These are phyloP conservation scores for Chaetodon trifascialis DNA, from an alignment of 2,113 vertebrate species.

Conservation along the genomic window DNA sequence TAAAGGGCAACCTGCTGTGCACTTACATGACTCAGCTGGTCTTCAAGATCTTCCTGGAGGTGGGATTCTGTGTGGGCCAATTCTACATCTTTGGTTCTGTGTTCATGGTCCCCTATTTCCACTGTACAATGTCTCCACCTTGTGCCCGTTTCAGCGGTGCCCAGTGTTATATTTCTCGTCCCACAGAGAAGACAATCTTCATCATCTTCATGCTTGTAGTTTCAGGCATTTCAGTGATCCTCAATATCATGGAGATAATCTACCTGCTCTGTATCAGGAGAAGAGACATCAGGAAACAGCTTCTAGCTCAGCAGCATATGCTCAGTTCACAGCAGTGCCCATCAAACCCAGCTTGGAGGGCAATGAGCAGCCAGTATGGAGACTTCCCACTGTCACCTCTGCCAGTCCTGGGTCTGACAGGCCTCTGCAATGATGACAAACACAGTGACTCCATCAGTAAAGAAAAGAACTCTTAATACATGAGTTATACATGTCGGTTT, in stretches of 20 bases:
- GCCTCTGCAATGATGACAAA: background rate
- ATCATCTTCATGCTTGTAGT: constrained; percentile 92
- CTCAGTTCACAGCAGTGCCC: background rate
- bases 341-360: background rate
- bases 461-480: constrained; percentile 49
- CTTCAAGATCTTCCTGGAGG: constrained; percentile 91
- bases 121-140: constrained; percentile 77
- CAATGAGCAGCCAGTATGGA: background rate
- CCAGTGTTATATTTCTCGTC: constrained; percentile 92
- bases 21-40: constrained; percentile 92
- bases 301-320: background rate
- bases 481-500: background rate
- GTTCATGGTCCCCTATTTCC: constrained; percentile 83
- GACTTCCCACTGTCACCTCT: background rate
- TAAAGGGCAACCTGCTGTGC: constrained; percentile 89
- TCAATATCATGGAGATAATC: constrained; percentile 90
- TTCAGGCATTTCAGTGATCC: constrained; percentile 88
- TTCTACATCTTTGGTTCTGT: constrained; percentile 84
- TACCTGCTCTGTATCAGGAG: constrained; percentile 88
- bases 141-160: constrained; percentile 78
- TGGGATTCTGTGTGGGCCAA: constrained; percentile 90
- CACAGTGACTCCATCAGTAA: constrained; percentile 6
- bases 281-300: background rate
- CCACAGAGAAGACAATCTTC: constrained; percentile 85
- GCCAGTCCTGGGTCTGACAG: background rate